These are phyloP conservation scores for Thalassoma bifasciatum DNA, from an alignment of 2,113 vertebrate species.

Conservation along the genomic window DNA sequence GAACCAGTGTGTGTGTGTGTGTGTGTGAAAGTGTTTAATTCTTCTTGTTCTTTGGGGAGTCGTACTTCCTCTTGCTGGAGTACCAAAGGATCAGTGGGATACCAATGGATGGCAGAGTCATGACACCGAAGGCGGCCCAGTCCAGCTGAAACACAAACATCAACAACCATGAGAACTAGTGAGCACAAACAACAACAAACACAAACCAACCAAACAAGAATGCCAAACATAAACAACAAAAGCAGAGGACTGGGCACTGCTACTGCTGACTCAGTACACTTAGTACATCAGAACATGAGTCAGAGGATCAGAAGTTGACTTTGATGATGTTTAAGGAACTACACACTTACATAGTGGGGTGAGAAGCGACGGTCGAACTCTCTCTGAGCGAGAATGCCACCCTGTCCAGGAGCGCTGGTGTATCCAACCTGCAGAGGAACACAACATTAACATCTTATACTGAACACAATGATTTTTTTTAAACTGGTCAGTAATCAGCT, in stretches of 20 bases:
- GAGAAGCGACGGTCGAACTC: slow-evolving; percentile 97
- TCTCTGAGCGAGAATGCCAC: slow-evolving; percentile 94
- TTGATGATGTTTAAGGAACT: background rate
- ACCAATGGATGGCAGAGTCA: slow-evolving; percentile 97
- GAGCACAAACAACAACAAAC: too few relatives aligned
- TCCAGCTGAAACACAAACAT: slow-evolving; percentile 84
- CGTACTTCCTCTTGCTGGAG: slow-evolving; percentile 97
- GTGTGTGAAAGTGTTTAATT: slow-evolving; percentile 81
- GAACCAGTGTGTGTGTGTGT: too few relatives aligned
- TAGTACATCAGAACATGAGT: too few relatives aligned
- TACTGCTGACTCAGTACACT: too few relatives aligned
- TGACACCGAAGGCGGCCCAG: slow-evolving; percentile 97
- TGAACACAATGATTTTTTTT: too few relatives aligned
- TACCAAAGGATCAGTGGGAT: slow-evolving; percentile 97
- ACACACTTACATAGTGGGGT: slow-evolving; percentile 91
- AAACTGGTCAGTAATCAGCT: background rate
- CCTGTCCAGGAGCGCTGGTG: slow-evolving; percentile 94
- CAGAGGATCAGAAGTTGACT: too few relatives aligned
- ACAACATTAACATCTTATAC: background rate
- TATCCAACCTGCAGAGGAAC: slow-evolving; percentile 86
- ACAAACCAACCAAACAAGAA: too few relatives aligned
- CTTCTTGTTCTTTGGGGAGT: slow-evolving; percentile 93
- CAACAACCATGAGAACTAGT: too few relatives aligned
- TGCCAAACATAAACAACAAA: too few relatives aligned
- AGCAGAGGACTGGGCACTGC: too few relatives aligned